These are phyloP conservation scores for Sesamia nonagrioides DNA, from an alignment of 1,140 invertebrate species.

Conservation along the genomic window DNA sequence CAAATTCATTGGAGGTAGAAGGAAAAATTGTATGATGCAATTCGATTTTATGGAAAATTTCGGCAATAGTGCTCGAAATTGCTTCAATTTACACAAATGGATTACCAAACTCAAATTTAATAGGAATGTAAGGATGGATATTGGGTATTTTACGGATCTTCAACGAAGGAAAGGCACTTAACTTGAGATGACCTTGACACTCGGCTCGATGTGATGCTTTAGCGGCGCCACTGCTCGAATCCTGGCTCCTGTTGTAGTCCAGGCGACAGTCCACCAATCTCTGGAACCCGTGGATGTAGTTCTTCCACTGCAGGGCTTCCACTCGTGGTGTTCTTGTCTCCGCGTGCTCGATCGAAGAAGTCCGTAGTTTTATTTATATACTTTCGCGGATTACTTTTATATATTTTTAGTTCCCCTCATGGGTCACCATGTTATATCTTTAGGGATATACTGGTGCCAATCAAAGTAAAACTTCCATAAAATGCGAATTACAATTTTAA, in stretches of 20 bases:
- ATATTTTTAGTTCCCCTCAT: background rate
- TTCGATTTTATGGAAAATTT: background rate
- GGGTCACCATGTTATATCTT: conserved; percentile 10
- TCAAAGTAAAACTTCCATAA: background rate
- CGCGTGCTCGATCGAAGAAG: background rate
- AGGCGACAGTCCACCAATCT: background rate
- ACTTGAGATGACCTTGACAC: background rate
- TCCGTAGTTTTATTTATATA: no score
- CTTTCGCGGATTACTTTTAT: background rate
- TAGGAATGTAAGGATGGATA: background rate
- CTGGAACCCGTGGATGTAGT: background rate
- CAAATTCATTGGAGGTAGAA: background rate
- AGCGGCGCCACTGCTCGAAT: background rate
- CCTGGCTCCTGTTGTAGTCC: background rate
- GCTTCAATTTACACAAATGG: conserved; percentile 20
- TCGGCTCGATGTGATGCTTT: no score
- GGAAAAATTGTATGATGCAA: background rate
- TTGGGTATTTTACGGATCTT: no score
- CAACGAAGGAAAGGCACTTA: conserved; percentile 10
- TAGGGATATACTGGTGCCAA: conserved; percentile 21
- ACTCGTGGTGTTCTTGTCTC: background rate
- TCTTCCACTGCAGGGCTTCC: background rate
- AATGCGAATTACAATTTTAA: no score
- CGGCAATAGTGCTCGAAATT: conserved; percentile 2
- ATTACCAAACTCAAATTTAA: background rate